Evolutionary conservation across 2,113 vertebrate species (phyloP).

Genomic region (Sisor rabdophorus): DNA sequence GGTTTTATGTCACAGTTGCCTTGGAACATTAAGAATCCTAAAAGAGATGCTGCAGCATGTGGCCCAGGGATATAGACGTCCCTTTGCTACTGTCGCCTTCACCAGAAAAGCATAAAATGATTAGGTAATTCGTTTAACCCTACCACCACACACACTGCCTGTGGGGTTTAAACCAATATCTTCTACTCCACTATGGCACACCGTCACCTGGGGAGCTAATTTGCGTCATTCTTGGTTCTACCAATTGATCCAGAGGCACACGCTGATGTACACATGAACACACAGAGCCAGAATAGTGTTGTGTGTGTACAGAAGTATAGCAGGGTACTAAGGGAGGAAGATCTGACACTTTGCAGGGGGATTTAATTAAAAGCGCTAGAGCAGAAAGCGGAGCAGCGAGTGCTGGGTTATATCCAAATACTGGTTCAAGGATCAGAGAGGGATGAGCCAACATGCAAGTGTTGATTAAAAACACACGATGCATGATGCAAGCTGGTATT

Average conservation of each 20-base stretch:
- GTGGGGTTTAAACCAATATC: background rate
- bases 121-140: background rate
- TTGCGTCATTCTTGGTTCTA: background rate
- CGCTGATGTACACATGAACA: background rate
- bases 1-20: background rate
- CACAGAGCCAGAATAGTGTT: background rate
- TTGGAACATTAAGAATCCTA: background rate
- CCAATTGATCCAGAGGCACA: background rate
- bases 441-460: conserved; percentile 11
- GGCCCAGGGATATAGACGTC: background rate
- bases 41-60: background rate
- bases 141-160: background rate
- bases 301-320: background rate
- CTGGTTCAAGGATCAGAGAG: conserved; percentile 5
- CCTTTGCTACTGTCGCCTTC: background rate
- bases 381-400: conserved; percentile 3
- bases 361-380: conserved; percentile 29
- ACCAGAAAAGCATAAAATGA: background rate
- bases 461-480: conserved; percentile 20
- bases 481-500: background rate
- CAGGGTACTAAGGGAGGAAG: background rate
- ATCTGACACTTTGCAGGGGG: background rate
- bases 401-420: conserved; percentile 13
- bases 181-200: background rate
- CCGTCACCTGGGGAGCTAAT: background rate